Evolutionary conservation across 2,888 invertebrate species (phyloP).

Genomic region (Cephus pulcher): DNA sequence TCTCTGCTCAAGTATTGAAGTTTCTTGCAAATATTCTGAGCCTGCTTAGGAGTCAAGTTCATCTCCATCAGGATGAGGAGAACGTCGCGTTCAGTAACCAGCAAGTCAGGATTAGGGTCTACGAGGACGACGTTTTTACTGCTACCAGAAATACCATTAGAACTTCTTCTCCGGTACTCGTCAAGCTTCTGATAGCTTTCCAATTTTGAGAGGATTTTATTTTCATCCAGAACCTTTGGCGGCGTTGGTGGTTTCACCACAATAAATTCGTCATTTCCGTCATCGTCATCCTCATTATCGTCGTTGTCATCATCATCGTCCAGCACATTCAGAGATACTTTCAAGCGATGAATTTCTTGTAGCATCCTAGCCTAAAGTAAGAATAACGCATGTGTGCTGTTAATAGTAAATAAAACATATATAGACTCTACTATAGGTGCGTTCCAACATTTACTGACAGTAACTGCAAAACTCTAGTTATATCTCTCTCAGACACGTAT

Average conservation of each 20-base stretch:
- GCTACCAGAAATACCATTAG: slow-evolving; percentile 9
- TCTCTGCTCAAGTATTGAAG: slow-evolving; percentile 48
- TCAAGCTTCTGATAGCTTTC: slow-evolving; percentile 30
- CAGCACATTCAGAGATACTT: slow-evolving; percentile 63
- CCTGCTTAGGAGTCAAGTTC: slow-evolving; percentile 49
- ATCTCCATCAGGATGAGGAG: slow-evolving; percentile 54
- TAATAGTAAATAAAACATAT: neutral
- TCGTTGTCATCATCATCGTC: slow-evolving; percentile 56
- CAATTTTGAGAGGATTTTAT: slow-evolving; percentile 45
- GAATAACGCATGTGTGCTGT: neutral
- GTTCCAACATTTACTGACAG: too few species aligned
- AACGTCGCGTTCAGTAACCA: slow-evolving; percentile 51
- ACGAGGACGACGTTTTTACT: slow-evolving; percentile 41
- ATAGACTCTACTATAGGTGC: neutral
- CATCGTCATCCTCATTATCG: slow-evolving; percentile 30
- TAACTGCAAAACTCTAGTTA: too few species aligned
- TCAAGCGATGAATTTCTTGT: slow-evolving; percentile 64
- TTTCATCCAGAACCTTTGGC: slow-evolving; percentile 47
- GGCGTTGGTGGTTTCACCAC: slow-evolving; percentile 50
- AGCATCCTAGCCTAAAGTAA: slow-evolving; percentile 64
- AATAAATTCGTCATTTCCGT: slow-evolving; percentile 21
- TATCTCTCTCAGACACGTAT: neutral
- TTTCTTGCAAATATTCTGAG: slow-evolving; percentile 48
- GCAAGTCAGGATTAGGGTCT: slow-evolving; percentile 54
- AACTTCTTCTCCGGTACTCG: slow-evolving; percentile 18